These are phyloP conservation scores for Cetoscarus ocellatus DNA, from an alignment of 2,797 vertebrate species.

Conservation along the genomic window DNA sequence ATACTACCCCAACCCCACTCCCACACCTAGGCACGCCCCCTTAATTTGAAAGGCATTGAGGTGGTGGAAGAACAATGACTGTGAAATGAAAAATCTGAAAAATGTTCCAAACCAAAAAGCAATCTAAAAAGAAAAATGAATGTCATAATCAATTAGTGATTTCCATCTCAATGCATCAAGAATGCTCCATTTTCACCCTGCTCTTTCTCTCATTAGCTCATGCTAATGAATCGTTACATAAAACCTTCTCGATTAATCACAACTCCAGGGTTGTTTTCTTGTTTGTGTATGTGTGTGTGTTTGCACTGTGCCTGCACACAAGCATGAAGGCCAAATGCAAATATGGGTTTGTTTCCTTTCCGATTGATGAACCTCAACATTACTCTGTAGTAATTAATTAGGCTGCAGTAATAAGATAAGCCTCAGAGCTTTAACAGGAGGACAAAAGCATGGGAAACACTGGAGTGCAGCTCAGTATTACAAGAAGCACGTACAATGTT, in stretches of 20 bases:
- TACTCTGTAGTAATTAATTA: constrained; percentile 43
- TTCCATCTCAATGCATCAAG: constrained; percentile 51
- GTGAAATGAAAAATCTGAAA: not conserved
- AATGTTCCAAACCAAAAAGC: constrained; percentile 27
- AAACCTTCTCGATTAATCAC: constrained; percentile 37
- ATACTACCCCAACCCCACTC: too few relatives aligned
- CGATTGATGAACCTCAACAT: constrained; percentile 19
- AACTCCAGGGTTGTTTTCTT: constrained; percentile 27
- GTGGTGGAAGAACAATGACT: not conserved
- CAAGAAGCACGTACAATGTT: not conserved
- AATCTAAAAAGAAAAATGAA: constrained; percentile 28
- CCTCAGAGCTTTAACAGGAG: not conserved
- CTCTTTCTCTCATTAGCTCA: constrained; percentile 40
- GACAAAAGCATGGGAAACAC: not conserved
- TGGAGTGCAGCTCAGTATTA: not conserved
- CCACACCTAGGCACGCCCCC: too few relatives aligned
- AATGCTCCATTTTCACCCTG: constrained; percentile 47
- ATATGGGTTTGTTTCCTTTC: constrained; percentile 29
- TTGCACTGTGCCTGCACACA: not conserved
- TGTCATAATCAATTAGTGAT: constrained; percentile 45
- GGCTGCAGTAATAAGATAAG: constrained; percentile 24
- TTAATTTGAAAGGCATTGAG: not conserved
- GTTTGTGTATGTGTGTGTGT: not conserved
- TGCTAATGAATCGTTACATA: constrained; percentile 59
- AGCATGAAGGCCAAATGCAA: constrained; percentile 40